Conservation (phyloP, 1,140 invertebrate species). For the Drosophila ohnishii region DNA sequence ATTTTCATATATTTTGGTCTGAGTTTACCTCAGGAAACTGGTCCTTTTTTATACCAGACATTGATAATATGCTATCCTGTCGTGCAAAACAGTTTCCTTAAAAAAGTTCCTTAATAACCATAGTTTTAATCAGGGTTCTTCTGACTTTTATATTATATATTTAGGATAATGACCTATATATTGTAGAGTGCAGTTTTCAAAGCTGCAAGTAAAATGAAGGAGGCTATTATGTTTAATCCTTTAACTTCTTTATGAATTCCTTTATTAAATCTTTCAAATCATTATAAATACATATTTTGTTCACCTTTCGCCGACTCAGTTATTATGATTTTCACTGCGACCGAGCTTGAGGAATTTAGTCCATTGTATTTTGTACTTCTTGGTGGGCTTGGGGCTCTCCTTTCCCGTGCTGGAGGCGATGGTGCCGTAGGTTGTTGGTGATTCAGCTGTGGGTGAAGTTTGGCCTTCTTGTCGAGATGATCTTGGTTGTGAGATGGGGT, state of each 20-base stretch:
- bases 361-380: constrained; percentile 29
- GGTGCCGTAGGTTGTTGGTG: neutral
- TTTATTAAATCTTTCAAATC: neutral
- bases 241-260: neutral
- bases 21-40: neutral
- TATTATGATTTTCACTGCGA: neutral
- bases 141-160: neutral
- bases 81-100: neutral
- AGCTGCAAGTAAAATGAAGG: no score
- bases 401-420: neutral
- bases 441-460: neutral
- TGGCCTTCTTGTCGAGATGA: neutral
- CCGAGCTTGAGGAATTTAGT: constrained; percentile 1
- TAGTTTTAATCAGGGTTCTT: neutral
- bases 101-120: neutral
- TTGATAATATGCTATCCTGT: no score
- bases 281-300: neutral
- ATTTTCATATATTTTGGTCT: neutral
- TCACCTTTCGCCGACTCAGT: neutral
- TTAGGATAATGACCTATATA: no score
- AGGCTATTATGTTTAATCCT: neutral
- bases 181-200: no score
- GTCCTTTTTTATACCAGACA: neutral
- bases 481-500: no score
- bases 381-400: neutral